phyloP scores from a whole-genome alignment of 2,797 vertebrate genomes.

The Lutjanus campechanus region DNA sequence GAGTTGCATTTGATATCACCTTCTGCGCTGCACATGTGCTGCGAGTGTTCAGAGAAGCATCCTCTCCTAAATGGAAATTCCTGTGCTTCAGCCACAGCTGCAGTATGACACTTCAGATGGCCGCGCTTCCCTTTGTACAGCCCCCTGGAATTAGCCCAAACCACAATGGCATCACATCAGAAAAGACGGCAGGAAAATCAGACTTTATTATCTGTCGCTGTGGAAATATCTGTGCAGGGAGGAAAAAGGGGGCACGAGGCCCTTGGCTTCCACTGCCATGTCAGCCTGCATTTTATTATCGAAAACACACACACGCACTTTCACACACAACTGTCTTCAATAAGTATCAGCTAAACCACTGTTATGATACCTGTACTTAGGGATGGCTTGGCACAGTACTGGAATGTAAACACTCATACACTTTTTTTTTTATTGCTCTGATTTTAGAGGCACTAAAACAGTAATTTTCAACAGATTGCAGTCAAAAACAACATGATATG shows the following conservation, averaged over 20 bases:
- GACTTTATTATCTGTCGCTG: constrained; percentile 89
- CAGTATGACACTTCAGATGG: constrained; percentile 94
- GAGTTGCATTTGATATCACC: constrained; percentile 91
- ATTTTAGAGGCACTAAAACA: constrained; percentile 27
- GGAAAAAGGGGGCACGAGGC: constrained; percentile 64
- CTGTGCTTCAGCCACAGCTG: constrained; percentile 90
- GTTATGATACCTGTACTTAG: constrained; percentile 38
- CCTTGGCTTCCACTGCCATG: constrained; percentile 65
- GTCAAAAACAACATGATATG: constrained; percentile 9
- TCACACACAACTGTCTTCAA: constrained; percentile 36
- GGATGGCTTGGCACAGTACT: constrained; percentile 21
- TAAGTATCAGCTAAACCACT: constrained; percentile 37
- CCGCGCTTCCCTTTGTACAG: constrained; percentile 91
- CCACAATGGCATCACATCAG: constrained; percentile 94
- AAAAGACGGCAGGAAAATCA: constrained; percentile 84
- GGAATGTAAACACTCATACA: constrained; percentile 35
- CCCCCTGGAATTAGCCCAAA: constrained; percentile 93
- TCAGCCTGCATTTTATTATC: constrained; percentile 70
- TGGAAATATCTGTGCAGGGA: constrained; percentile 85
- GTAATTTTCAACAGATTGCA: constrained; percentile 16
- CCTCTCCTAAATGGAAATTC: constrained; percentile 89
- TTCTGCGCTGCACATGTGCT: constrained; percentile 94
- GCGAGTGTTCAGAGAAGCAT: constrained; percentile 68
- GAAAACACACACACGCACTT: constrained; percentile 33
- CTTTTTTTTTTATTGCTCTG: constrained; percentile 13